Base-by-base conservation (phyloP, 2,888 invertebrate species). In the Netelia fuscicornis region DNA sequence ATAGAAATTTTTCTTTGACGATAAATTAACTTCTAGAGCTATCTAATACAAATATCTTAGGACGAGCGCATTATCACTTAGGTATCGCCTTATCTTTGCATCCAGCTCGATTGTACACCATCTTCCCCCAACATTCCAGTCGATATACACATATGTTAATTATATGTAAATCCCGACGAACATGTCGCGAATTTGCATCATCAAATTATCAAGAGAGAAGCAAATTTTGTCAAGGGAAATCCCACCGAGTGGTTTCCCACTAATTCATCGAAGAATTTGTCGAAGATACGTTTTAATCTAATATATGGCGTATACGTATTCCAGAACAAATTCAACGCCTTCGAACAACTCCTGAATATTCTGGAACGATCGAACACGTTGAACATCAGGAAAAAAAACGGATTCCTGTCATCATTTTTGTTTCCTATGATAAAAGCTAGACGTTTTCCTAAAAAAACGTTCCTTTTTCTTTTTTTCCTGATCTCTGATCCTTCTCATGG, bases 151-250 rank as follows among this genome's bases (percentile, higher is more conserved):
- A 11, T 6, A 48, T 56, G 17, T 56, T 1, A 56, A 56, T n/a
- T 30, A 30, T 11, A 17, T 17, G 58, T 10, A 60, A 60, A 60
- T 23, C 25, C 9, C 23, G 23, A 6, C 25, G 58, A 60, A 23
- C 58, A 60, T 23, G 58, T 11, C 20, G 23, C 25, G 23, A 23
- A 60, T 60, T 60, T 17, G 11, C 65, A 65, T 65, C 42, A 20
- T 17, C 42, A 20, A 65, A 13, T 20, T 44, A 20, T 65, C 20
- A 65, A 2, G n/a, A 2, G 62, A 3, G 11, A 11, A 25, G 9
- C 65, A 65, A 65, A 65, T 42, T 65, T 65, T 42, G 44, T 44
- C 65, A 17, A 20, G 65, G 42, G 37, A 20, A 42, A 65, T 20
- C 42, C 44, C 20, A 17, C n/a, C 42, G 42, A 42, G 65, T 65